Conservation (phyloP, 2,113 vertebrate species). For the Alligator sinensis region DNA sequence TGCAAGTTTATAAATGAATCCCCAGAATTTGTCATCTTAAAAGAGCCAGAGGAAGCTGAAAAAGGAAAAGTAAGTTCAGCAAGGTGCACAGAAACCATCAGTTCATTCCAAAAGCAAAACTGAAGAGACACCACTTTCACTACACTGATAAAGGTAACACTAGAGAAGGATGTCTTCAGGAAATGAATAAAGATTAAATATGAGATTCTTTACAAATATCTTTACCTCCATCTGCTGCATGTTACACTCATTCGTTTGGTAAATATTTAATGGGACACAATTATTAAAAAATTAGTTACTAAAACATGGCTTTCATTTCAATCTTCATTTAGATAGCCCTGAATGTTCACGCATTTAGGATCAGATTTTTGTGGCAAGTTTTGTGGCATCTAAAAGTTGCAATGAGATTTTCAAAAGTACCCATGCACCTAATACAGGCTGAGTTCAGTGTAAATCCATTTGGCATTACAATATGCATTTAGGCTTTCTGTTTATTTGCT, state of each 20-base stretch:
- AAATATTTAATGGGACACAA: not conserved
- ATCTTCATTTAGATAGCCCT: too few species aligned
- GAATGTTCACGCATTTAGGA: too few species aligned
- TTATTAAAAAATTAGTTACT: not conserved
- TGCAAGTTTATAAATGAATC: conserved; percentile 61
- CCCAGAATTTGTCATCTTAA: conserved; percentile 61
- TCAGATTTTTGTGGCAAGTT: too few species aligned
- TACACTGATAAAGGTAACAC: not conserved
- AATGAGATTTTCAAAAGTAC: not conserved
- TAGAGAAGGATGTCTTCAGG: not conserved
- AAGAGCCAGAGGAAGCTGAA: conserved; percentile 68
- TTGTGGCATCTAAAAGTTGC: too few species aligned
- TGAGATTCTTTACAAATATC: not conserved
- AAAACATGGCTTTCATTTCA: not conserved
- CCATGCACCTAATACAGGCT: too few species aligned
- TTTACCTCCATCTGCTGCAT: not conserved
- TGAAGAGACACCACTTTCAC: not conserved
- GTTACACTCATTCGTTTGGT: not conserved
- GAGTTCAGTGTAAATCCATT: too few species aligned
- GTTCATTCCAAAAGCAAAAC: not conserved
- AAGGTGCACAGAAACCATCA: not conserved
- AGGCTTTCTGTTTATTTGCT: not conserved
- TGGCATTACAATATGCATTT: not conserved
- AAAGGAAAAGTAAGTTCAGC: not conserved
- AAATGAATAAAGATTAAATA: not conserved